A percentile compares a stretch with the other conserved stretches of the same genome.
phyloP scores from a whole-genome alignment of 2,797 vertebrate genomes.

The Clangula hyemalis region DNA sequence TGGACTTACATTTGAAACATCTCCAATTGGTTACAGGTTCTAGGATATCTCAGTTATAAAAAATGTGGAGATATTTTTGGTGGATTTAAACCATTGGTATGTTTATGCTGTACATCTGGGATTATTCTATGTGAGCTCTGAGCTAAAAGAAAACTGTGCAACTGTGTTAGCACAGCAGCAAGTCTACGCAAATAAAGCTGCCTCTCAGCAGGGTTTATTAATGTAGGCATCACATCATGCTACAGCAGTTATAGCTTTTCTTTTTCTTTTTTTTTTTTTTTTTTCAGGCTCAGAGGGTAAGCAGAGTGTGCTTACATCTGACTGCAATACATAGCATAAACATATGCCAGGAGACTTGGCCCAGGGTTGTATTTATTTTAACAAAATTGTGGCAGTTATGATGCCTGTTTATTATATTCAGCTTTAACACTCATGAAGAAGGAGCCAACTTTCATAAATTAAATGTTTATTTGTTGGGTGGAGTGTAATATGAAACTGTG shows the following conservation, averaged over 20 bases:
- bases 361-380: not conserved
- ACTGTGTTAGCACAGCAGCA: constrained; percentile 22
- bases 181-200: constrained; percentile 5
- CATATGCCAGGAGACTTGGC: not conserved
- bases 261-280: too few species aligned
- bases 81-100: not conserved
- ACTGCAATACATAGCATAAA: not conserved
- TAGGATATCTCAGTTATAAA: not conserved
- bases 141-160: not conserved
- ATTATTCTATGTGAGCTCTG: constrained; percentile 5
- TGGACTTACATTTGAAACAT: not conserved
- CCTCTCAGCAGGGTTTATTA: constrained; percentile 38
- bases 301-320: constrained; percentile 19
- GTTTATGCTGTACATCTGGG: not conserved
- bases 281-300: not conserved
- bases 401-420: not conserved
- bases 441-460: not conserved
- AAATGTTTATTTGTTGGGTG: not conserved
- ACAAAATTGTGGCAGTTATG: not conserved
- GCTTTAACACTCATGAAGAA: not conserved
- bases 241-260: not conserved
- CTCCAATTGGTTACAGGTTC: not conserved
- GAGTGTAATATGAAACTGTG: not conserved
- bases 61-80: not conserved
- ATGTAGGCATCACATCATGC: constrained; percentile 8